These are phyloP conservation scores for Microcebus tavaratra DNA, from an alignment of 2,113 vertebrate genomes.

Conservation along the genomic window DNA sequence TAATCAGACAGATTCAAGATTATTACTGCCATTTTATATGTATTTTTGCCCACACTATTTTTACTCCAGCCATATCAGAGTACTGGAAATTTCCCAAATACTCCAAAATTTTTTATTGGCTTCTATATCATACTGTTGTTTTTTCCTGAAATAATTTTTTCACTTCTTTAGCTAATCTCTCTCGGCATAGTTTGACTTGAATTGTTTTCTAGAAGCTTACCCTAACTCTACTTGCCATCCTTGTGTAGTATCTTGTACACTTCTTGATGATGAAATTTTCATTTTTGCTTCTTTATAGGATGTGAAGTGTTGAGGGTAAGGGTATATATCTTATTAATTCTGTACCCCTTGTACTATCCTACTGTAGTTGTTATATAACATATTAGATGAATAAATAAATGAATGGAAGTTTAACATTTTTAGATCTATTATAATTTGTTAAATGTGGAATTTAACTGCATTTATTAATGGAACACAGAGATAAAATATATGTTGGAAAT, in stretches of 20 bases:
- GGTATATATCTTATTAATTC: neutral
- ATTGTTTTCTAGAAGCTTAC: neutral
- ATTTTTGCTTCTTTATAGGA: neutral
- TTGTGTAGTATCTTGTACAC: neutral
- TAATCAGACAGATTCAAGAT: neutral
- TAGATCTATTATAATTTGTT: neutral
- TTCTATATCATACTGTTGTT: neutral
- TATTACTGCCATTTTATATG: neutral
- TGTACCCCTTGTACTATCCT: neutral
- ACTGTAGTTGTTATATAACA: neutral
- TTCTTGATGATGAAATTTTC: neutral
- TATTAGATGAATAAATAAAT: neutral
- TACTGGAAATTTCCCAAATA: neutral
- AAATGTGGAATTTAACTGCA: slow-evolving; percentile 7
- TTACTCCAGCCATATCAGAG: neutral
- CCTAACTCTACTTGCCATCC: neutral
- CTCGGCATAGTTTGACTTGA: neutral
- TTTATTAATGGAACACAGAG: slow-evolving; percentile 1
- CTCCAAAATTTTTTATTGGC: neutral
- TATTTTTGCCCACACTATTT: neutral
- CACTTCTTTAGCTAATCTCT: neutral
- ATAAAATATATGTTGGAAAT: slow-evolving; percentile 39
- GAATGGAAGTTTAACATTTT: neutral
- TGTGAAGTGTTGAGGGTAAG: neutral
- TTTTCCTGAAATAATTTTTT: neutral